Evolutionary conservation across 1,140 invertebrate genomes (phyloP).

Genomic region (Eubasilissa regina): DNA sequence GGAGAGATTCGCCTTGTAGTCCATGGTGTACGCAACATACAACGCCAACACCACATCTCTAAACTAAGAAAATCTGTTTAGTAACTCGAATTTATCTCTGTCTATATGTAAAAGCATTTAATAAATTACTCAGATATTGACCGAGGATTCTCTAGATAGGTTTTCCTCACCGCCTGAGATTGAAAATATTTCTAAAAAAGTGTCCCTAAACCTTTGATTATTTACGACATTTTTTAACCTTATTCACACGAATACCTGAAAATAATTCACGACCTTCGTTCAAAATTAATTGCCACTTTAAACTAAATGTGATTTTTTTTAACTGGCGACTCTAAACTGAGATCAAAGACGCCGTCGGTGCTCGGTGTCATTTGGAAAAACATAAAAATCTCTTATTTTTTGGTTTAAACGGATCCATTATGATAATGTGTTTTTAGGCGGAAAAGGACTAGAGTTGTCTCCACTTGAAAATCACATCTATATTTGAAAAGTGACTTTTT

Average conservation of each 20-base stretch:
- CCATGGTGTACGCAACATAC: too few species aligned
- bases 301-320: slow-evolving; percentile 22
- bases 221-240: not conserved
- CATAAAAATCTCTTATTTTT: slow-evolving; percentile 43
- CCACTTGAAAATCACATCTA: not conserved
- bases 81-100: too few species aligned
- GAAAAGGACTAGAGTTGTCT: slow-evolving; percentile 3
- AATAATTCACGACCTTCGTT: not conserved
- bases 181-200: not conserved
- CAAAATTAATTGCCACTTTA: slow-evolving; percentile 24
- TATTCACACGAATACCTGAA: slow-evolving; percentile 22
- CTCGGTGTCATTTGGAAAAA: slow-evolving; percentile 17
- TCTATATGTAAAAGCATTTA: too few species aligned
- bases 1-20: too few species aligned
- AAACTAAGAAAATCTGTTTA: too few species aligned
- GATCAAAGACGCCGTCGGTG: slow-evolving; percentile 15
- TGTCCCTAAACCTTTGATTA: not conserved
- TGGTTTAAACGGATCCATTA: slow-evolving; percentile 29
- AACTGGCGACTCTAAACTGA: slow-evolving; percentile 1
- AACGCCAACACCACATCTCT: too few species aligned
- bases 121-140: too few species aligned
- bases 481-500: too few species aligned
- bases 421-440: slow-evolving; percentile 6
- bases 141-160: too few species aligned
- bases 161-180: too few species aligned